Base-by-base conservation (phyloP, 2,888 invertebrate genomes). In the Brachypalpus laphriformis region DNA sequence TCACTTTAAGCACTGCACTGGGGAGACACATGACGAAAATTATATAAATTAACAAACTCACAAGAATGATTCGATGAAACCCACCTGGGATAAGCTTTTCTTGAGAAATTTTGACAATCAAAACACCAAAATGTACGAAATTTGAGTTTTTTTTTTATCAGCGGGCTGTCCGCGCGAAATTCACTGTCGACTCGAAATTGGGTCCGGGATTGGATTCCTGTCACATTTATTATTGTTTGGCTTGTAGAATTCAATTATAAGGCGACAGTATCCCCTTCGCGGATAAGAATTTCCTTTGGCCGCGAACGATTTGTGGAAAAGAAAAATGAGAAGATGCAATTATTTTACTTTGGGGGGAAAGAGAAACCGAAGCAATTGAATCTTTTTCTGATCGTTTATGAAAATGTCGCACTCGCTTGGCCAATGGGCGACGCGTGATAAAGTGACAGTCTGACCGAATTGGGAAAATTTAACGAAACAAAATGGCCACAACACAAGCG, bases 291-390 rank as follows among this genome's bases (percentile, higher is more conserved):
- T 87, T 81, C 75, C 81, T 86, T 25, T 5, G 25, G 2, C 25
- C 3, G 5, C 25, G 25, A 25, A 25, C 87, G 80, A 87, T 87
- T 87, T 87, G 68, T 87, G 85, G 82, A 80, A 63, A 54, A 87
- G 87, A 87, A 88, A 88, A 87, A 88, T 88, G 82, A 87, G 82
- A 88, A 88, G 87, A 88, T 88, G 63, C 74, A 57, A 80, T n/a
- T n/a, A n/a, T n/a, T n/a, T n/a, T 40, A 68, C 63, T 65, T 4
- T 5, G 25, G 5, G 25, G 2, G 75, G 75, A 85, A 85, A 81
- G 74, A 80, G 74, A 83, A 83, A 80, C 74, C 75, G 71, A 78
- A 51, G 56, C 54, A 74, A 70, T 78, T 78, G 61, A 74, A 68
- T 18, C 66, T 59, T 77, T 80, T 87, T 88, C 88, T 87, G 88